Evolutionary conservation across 2,888 invertebrate species (phyloP).

Genomic region (Lithophane semibrunnea): DNA sequence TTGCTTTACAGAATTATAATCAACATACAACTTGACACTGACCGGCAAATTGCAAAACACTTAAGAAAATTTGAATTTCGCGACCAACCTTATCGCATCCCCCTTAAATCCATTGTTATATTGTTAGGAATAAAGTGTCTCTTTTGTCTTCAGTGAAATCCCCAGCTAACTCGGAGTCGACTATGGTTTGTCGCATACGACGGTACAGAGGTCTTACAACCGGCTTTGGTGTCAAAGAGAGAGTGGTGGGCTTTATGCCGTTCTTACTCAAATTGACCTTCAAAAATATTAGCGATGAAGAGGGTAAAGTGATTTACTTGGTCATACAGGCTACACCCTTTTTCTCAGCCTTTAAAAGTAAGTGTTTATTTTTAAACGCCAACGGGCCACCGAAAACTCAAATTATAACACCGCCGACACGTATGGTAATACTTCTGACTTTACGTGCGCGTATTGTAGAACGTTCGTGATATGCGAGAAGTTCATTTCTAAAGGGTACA

Average conservation of each 20-base stretch:
- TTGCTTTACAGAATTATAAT: too few species aligned
- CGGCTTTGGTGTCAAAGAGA: conserved; percentile 92
- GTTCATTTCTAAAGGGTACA: too few species aligned
- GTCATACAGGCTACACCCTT: conserved; percentile 94
- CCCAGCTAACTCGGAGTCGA: conserved; percentile 66
- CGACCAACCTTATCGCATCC: too few species aligned
- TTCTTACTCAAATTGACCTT: conserved; percentile 93
- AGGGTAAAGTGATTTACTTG: conserved; percentile 90
- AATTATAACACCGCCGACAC: background rate
- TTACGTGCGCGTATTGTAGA: background rate
- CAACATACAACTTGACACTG: too few species aligned
- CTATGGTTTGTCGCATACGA: conserved; percentile 89
- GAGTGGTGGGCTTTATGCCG: conserved; percentile 92
- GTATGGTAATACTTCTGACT: conserved; percentile 2
- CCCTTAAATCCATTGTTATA: background rate
- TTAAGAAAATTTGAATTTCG: too few species aligned
- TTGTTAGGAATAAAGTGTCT: conserved; percentile 14
- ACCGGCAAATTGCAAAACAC: too few species aligned
- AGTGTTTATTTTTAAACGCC: conserved; percentile 61
- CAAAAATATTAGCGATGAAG: conserved; percentile 90
- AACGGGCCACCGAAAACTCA: background rate
- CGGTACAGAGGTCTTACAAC: conserved; percentile 91
- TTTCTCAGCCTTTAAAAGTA: conserved; percentile 94
- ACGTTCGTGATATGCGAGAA: too few species aligned
- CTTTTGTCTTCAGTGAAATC: conserved; percentile 63